Percentiles rank a stretch among this genome's conserved stretches.
Conservation (phyloP, 1,140 invertebrate genomes). For the Aphis gossypii region DNA sequence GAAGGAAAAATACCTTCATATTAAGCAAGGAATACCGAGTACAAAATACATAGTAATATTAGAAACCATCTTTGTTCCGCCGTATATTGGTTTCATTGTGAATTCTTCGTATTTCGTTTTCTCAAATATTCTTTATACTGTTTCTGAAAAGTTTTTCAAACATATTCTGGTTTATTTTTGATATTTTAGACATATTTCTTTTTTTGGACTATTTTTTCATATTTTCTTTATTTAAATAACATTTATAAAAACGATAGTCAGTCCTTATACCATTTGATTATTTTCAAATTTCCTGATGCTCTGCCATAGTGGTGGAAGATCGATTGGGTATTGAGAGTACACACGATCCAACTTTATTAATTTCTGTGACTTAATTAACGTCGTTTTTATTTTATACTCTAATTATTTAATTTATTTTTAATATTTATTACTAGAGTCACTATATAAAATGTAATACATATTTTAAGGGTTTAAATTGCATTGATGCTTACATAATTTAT, state of each 20-base stretch:
- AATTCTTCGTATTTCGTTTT: not conserved
- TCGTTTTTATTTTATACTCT: not conserved
- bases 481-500: too few species aligned
- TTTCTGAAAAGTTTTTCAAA: not conserved
- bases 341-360: not conserved
- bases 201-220: not conserved
- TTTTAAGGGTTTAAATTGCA: not conserved
- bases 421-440: not conserved
- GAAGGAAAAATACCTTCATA: not conserved
- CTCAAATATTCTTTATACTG: not conserved
- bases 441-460: not conserved
- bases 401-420: not conserved
- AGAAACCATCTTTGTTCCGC: not conserved
- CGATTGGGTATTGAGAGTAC: not conserved
- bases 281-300: not conserved
- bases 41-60: not conserved
- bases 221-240: not conserved
- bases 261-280: not conserved
- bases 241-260: not conserved
- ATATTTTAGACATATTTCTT: not conserved
- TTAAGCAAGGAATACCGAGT: not conserved
- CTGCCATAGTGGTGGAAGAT: fast-evolving
- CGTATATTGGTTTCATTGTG: not conserved
- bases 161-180: not conserved
- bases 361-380: not conserved